Percentiles rank a stretch among this genome's conserved stretches.
Evolutionary conservation across 2,797 vertebrate genomes (phyloP).

Genomic region (Eulemur coronatus): DNA sequence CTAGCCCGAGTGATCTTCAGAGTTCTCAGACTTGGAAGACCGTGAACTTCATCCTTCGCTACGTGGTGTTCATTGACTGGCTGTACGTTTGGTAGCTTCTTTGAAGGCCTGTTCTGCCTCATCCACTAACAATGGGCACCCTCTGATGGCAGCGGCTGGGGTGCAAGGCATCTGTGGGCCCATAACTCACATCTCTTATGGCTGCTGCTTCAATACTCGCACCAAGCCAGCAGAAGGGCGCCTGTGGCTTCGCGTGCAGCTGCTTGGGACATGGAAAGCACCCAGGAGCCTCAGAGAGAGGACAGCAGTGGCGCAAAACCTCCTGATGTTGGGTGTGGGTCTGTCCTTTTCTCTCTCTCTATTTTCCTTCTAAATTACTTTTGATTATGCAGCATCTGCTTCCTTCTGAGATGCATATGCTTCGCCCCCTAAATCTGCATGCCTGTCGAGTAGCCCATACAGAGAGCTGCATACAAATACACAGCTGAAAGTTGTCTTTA

Average conservation of each 20-base stretch:
- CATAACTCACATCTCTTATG: background rate
- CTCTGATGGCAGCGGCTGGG: background rate
- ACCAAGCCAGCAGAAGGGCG: background rate
- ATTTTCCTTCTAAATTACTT: slow-evolving; percentile 78
- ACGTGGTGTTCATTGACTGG: background rate
- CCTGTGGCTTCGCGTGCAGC: background rate
- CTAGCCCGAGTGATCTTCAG: background rate
- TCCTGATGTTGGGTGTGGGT: slow-evolving; percentile 30
- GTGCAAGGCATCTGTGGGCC: accelerated
- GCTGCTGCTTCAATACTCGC: background rate
- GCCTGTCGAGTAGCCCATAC: slow-evolving; percentile 70
- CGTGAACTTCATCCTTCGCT: background rate
- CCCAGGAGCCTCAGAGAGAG: background rate
- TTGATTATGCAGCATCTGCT: slow-evolving; percentile 81
- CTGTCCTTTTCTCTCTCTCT: slow-evolving; percentile 79
- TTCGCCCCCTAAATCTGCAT: slow-evolving; percentile 76
- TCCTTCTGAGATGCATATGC: slow-evolving; percentile 77
- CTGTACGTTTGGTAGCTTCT: background rate
- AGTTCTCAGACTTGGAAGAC: background rate
- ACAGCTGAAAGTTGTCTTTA: slow-evolving; percentile 76
- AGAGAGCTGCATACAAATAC: slow-evolving; percentile 76
- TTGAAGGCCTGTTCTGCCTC: background rate
- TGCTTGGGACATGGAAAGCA: background rate
- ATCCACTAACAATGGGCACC: accelerated
- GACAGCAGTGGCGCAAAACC: background rate